Conservation (phyloP, 1,140 invertebrate genomes). For the Diachasmimorpha longicaudata region DNA sequence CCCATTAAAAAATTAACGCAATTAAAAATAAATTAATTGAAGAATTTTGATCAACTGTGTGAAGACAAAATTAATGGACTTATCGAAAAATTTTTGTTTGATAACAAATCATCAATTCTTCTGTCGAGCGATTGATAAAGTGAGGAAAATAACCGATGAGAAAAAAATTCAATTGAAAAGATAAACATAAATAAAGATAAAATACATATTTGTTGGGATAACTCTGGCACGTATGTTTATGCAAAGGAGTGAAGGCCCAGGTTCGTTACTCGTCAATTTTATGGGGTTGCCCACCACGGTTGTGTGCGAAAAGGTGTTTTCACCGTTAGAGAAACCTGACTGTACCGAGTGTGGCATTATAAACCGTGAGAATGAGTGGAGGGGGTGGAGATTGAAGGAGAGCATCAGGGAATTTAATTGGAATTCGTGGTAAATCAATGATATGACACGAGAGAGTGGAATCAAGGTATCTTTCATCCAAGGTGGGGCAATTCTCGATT, state of each 20-base stretch:
- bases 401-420: slow-evolving; percentile 35
- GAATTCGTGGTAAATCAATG: slow-evolving; percentile 49
- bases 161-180: background rate
- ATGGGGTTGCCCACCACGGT: slow-evolving; percentile 20
- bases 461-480: slow-evolving; percentile 21
- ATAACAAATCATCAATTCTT: background rate
- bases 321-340: slow-evolving; percentile 27
- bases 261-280: slow-evolving; percentile 31
- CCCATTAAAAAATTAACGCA: too few relatives aligned
- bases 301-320: slow-evolving; percentile 18
- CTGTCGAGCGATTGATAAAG: background rate
- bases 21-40: too few relatives aligned
- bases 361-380: background rate
- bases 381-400: slow-evolving; percentile 5
- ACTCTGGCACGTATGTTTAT: slow-evolving; percentile 3
- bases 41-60: background rate
- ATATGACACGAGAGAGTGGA: slow-evolving; percentile 38
- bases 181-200: background rate
- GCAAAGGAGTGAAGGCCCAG: slow-evolving; percentile 19
- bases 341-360: background rate
- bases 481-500: slow-evolving; percentile 4
- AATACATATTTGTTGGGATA: background rate
- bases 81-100: background rate
- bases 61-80: background rate
- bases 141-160: background rate